A percentile compares a stretch with the other conserved stretches of the same genome.
phyloP scores from a whole-genome alignment of 2,888 invertebrate genomes.

The Cordilura impudica region DNA sequence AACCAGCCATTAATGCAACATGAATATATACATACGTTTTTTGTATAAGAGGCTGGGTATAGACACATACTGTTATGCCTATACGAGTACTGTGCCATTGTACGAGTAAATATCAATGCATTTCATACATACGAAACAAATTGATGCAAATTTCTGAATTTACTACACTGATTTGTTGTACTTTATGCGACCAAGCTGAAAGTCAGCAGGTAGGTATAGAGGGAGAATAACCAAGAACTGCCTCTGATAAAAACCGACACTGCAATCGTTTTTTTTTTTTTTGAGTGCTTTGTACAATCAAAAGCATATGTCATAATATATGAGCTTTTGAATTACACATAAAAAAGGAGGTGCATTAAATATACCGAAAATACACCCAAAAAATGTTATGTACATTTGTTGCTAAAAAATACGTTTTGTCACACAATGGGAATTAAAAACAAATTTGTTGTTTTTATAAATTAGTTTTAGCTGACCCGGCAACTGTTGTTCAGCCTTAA shows the following conservation, averaged over 20 bases:
- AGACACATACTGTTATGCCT: not conserved
- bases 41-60: not conserved
- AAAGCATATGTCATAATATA: conserved; percentile 26
- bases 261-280: no score
- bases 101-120: conserved; percentile 18
- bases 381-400: no score
- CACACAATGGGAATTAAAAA: no score
- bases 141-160: conserved; percentile 53
- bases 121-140: conserved; percentile 33
- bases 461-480: no score
- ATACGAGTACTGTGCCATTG: conserved; percentile 22
- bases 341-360: no score
- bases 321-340: not conserved
- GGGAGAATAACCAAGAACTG: not conserved
- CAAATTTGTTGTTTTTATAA: no score
- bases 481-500: no score
- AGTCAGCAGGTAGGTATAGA: not conserved
- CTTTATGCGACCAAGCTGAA: conserved; percentile 38
- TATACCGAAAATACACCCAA: no score
- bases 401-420: no score
- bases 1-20: conserved; percentile 20
- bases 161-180: conserved; percentile 50
- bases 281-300: conserved; percentile 2
- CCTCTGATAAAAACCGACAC: not conserved
- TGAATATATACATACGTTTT: not conserved